Conservation (phyloP, 1,140 invertebrate genomes). For the Danaus plexippus region DNA sequence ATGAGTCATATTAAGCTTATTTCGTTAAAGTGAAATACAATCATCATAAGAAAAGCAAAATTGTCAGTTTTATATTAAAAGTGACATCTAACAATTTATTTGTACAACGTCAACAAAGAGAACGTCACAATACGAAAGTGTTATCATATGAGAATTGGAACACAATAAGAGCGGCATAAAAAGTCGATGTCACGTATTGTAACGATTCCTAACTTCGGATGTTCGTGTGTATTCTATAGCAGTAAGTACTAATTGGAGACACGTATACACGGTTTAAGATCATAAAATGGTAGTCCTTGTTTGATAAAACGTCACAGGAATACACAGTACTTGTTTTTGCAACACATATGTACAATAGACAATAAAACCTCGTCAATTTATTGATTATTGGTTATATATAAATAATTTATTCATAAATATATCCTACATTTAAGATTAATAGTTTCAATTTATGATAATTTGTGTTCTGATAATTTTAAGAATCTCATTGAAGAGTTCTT, state of each 20-base stretch:
- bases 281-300: constrained; percentile 54
- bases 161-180: constrained; percentile 16
- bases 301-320: constrained; percentile 46
- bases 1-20: no score
- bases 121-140: constrained; percentile 3
- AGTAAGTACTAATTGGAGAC: constrained; percentile 51
- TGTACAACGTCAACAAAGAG: constrained; percentile 2
- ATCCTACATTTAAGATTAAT: no score
- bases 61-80: background rate
- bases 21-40: no score
- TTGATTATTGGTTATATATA: no score
- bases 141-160: constrained; percentile 5
- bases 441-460: no score
- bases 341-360: no score
- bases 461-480: no score
- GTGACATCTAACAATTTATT: background rate
- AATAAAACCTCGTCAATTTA: no score
- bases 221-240: constrained; percentile 31
- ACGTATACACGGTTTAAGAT: constrained; percentile 46
- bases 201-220: constrained; percentile 12
- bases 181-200: constrained; percentile 9
- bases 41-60: no score
- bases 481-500: no score
- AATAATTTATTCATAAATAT: no score
- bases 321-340: constrained; percentile 29